phyloP scores from a whole-genome alignment of 1,140 invertebrate genomes.

The Trichoplusia ni region DNA sequence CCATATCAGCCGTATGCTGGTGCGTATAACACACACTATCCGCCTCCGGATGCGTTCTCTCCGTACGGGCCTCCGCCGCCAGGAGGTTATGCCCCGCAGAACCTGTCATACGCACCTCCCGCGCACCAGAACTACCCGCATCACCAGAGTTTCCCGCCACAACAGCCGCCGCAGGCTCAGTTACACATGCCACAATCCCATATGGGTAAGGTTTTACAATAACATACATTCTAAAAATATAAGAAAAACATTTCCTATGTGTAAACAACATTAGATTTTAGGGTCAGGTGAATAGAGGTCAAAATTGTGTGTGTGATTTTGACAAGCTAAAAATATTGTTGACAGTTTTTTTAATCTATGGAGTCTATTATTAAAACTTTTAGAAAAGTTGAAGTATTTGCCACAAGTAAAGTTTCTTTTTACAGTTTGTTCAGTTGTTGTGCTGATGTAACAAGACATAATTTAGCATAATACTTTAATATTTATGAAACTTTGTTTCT shows the following conservation, averaged over 20 bases:
- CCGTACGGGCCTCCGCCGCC: conserved; percentile 76
- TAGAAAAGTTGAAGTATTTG: too few relatives aligned
- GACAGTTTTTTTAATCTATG: conserved; percentile 11
- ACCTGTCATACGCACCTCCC: conserved; percentile 76
- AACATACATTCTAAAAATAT: conserved; percentile 8
- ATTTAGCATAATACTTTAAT: too few relatives aligned
- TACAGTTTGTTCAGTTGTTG: too few relatives aligned
- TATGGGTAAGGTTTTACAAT: conserved; percentile 63
- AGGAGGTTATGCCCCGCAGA: conserved; percentile 76
- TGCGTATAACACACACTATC: conserved; percentile 80
- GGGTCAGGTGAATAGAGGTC: neutral
- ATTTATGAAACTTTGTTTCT: conserved; percentile 10
- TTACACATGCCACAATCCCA: conserved; percentile 76
- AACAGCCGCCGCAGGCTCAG: conserved; percentile 73
- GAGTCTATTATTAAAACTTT: neutral
- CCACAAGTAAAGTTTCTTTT: too few relatives aligned
- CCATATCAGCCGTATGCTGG: conserved; percentile 79
- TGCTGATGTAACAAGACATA: too few relatives aligned
- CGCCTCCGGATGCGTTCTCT: conserved; percentile 76
- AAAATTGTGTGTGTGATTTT: conserved; percentile 2
- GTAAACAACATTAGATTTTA: conserved; percentile 1
- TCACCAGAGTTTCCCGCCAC: conserved; percentile 71
- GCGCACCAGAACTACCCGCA: conserved; percentile 79
- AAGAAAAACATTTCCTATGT: neutral
- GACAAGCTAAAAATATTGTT: conserved; percentile 13